Evolutionary conservation across 1,140 invertebrate genomes (phyloP).

Genomic region (Aethina tumida): DNA sequence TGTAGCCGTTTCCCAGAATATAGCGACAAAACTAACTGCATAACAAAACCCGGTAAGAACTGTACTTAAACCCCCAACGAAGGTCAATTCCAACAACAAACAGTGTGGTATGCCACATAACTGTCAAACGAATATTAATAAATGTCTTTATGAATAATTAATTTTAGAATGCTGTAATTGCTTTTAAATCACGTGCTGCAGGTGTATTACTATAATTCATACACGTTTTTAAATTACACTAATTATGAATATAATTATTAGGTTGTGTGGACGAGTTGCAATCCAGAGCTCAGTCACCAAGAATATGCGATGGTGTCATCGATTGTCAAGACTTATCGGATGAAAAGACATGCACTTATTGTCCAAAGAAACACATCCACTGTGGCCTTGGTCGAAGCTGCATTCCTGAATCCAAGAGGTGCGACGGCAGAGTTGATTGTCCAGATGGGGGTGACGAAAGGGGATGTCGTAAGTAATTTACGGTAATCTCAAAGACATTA

Average conservation of each 20-base stretch:
- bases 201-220: no score
- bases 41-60: constrained; percentile 58
- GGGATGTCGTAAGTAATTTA: constrained; percentile 61
- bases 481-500: constrained; percentile 1
- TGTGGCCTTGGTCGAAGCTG: constrained; percentile 69
- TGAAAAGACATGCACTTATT: constrained; percentile 68
- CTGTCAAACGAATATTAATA: no score
- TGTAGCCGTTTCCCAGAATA: constrained; percentile 74
- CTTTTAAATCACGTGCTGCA: no score
- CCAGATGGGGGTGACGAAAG: constrained; percentile 78
- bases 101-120: no score
- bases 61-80: no score
- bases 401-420: constrained; percentile 57
- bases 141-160: no score
- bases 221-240: no score
- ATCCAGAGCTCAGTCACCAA: constrained; percentile 55
- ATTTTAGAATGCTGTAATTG: no score
- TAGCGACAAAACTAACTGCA: constrained; percentile 58
- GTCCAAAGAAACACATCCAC: constrained; percentile 56
- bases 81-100: no score
- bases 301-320: constrained; percentile 75
- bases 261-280: constrained; percentile 64
- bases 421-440: constrained; percentile 74
- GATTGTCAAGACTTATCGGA: constrained; percentile 78
- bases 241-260: constrained; percentile 31